Conservation (phyloP, 2,113 vertebrate species). For the Theropithecus gelada region DNA sequence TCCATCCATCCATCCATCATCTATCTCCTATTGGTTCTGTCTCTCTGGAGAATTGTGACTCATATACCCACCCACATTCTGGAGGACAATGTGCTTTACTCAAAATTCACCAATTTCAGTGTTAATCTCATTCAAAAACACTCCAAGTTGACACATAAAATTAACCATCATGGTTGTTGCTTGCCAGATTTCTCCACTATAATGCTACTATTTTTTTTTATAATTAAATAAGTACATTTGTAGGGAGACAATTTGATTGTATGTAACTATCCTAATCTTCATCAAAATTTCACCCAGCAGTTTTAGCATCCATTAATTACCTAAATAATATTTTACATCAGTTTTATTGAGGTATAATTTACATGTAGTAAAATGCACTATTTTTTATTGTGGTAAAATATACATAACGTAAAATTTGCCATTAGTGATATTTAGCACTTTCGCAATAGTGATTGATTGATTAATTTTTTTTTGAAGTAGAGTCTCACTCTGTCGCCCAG, state of each 20-base stretch:
- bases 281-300: neutral
- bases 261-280: neutral
- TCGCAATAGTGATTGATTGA: neutral
- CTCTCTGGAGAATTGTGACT: neutral
- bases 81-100: neutral
- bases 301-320: neutral
- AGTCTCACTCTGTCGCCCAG: too few relatives aligned
- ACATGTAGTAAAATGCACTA: neutral
- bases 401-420: neutral
- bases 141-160: neutral
- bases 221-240: neutral
- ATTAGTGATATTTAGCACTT: neutral
- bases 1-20: neutral
- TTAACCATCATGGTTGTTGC: neutral
- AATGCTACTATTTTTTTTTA: neutral
- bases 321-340: slow-evolving; percentile 1
- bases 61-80: neutral
- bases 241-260: neutral
- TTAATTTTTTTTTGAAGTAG: too few relatives aligned
- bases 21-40: neutral
- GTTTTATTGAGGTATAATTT: slow-evolving; percentile 22
- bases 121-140: neutral
- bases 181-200: neutral
- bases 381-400: neutral
- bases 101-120: neutral